These are phyloP conservation scores for Scortum barcoo DNA, from an alignment of 2,113 vertebrate genomes.

Conservation along the genomic window DNA sequence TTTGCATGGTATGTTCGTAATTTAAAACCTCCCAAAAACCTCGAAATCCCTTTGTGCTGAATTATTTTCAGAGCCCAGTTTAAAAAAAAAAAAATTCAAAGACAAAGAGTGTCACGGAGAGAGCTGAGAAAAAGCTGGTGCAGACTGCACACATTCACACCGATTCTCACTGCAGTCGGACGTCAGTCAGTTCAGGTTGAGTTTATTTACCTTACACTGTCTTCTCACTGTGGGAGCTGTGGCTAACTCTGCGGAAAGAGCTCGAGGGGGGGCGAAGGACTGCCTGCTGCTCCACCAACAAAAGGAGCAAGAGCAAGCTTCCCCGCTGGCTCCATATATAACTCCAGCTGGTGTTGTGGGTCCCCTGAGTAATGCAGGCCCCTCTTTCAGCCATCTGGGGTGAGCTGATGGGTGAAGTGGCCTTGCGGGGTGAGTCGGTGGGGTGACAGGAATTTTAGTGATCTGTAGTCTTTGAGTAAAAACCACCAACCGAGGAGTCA, in stretches of 20 bases:
- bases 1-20: constrained; percentile 11
- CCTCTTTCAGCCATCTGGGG: constrained; percentile 52
- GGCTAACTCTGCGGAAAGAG: constrained; percentile 14
- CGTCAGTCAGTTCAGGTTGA: background rate
- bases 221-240: constrained; percentile 11
- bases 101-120: background rate
- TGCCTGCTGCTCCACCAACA: constrained; percentile 45
- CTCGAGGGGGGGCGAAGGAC: constrained; percentile 2
- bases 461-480: constrained; percentile 35
- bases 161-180: constrained; percentile 1
- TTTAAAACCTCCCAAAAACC: constrained; percentile 14
- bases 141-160: constrained; percentile 18
- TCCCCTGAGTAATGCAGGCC: constrained; percentile 35
- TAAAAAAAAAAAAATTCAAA: constrained; percentile 14
- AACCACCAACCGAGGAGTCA: constrained; percentile 25
- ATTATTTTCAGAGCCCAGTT: background rate
- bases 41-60: background rate
- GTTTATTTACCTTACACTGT: constrained; percentile 53
- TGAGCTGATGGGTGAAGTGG: constrained; percentile 9
- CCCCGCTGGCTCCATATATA: constrained; percentile 39
- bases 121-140: background rate
- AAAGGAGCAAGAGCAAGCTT: constrained; percentile 27
- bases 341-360: constrained; percentile 23
- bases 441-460: constrained; percentile 27
- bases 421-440: constrained; percentile 18